phyloP scores from a whole-genome alignment of 2,888 invertebrate species.

The Cantharis nigra region DNA sequence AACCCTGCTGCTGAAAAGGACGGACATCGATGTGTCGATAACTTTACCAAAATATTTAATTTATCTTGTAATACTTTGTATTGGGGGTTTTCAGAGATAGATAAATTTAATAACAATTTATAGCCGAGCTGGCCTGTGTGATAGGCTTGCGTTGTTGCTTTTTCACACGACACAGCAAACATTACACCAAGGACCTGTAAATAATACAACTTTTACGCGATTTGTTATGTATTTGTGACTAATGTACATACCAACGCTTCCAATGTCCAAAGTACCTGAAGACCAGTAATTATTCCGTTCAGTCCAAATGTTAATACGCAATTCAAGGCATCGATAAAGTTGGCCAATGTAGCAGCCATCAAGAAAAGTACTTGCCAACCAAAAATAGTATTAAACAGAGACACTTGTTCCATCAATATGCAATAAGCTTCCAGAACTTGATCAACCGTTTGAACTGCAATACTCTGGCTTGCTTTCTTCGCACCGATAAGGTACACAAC shows the following conservation, averaged over 20 bases:
- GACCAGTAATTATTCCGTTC: not conserved
- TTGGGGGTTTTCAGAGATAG: constrained; percentile 9
- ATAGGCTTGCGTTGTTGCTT: constrained; percentile 32
- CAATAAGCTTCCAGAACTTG: not conserved
- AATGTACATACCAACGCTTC: not conserved
- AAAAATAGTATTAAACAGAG: not conserved
- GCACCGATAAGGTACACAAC: not conserved
- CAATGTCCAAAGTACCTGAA: not conserved
- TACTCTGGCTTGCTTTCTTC: not conserved
- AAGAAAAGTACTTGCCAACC: not conserved
- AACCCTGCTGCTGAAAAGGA: constrained; percentile 31
- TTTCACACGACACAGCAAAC: constrained; percentile 33
- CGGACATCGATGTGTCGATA: constrained; percentile 17
- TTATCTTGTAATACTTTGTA: constrained; percentile 2
- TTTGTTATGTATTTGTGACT: too few species aligned
- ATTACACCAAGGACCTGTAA: constrained; percentile 32
- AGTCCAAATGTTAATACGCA: not conserved
- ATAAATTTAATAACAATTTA: constrained; percentile 31
- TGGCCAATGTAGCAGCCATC: not conserved
- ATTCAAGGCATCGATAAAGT: not conserved
- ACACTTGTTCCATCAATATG: not conserved
- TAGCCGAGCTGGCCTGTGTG: constrained; percentile 32
- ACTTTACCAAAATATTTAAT: constrained; percentile 15
- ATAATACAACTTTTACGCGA: not conserved
- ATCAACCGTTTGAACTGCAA: not conserved